Conservation (phyloP, 2,113 vertebrate species). For the Albula goreensis region DNA sequence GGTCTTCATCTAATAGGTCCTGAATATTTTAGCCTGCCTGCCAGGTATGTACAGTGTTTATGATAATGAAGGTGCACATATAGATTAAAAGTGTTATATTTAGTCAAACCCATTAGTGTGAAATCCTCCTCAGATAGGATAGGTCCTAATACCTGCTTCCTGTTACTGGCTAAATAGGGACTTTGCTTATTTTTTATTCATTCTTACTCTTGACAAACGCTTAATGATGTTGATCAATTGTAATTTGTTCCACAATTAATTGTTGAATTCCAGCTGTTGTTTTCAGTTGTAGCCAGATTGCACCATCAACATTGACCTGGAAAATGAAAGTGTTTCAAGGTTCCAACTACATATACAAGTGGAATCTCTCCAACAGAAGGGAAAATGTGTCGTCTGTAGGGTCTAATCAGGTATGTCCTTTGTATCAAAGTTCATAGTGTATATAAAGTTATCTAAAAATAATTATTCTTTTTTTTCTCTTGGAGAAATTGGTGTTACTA, state of each 20-base stretch:
- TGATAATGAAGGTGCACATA: background rate
- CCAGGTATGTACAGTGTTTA: conserved; percentile 26
- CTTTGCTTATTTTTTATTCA: too few species aligned
- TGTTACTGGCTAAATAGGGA: too few species aligned
- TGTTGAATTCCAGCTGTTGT: background rate
- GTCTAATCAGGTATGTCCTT: conserved; percentile 32
- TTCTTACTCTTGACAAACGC: too few species aligned
- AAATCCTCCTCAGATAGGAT: background rate
- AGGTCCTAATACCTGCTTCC: too few species aligned
- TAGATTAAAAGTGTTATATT: background rate
- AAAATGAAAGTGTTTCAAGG: background rate
- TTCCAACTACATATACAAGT: background rate
- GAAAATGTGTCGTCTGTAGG: background rate
- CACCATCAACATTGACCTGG: background rate
- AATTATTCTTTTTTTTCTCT: too few species aligned
- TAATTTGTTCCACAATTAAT: background rate
- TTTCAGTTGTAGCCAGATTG: background rate
- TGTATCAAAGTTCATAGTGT: background rate
- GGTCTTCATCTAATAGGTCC: conserved; percentile 26
- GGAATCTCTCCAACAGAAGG: background rate
- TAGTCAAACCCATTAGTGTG: background rate
- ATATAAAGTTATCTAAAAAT: too few species aligned
- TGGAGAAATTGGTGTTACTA: too few species aligned
- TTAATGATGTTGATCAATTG: background rate
- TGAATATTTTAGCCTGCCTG: conserved; percentile 15